A percentile compares a stretch with the other conserved stretches of the same genome.
phyloP scores from a whole-genome alignment of 2,797 vertebrate species.

The Hyperoplus lanceolatus region DNA sequence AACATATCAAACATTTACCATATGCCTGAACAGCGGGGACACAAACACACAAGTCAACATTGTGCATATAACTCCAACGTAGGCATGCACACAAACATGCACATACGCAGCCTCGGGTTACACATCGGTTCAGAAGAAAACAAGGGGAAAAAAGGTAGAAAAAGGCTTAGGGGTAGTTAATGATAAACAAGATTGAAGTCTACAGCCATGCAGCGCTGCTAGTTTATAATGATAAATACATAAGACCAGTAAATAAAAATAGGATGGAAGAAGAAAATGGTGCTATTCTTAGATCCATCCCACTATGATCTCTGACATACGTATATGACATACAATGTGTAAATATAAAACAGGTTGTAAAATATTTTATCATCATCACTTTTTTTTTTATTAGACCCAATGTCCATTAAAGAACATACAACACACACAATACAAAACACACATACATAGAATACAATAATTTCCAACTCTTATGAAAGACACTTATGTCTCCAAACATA shows the following conservation, averaged over 20 bases:
- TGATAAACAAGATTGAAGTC: background rate
- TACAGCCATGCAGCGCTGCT: background rate
- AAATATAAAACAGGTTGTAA: too few species aligned
- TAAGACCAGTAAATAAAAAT: background rate
- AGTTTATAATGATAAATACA: constrained; percentile 6
- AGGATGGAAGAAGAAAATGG: constrained; percentile 1
- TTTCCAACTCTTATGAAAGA: too few species aligned
- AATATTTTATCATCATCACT: too few species aligned
- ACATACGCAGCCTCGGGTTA: constrained; percentile 15
- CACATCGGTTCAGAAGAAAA: constrained; percentile 25
- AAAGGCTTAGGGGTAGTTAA: background rate
- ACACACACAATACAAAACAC: too few species aligned
- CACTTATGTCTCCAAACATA: too few species aligned
- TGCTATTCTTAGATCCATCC: background rate
- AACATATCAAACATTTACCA: constrained; percentile 28
- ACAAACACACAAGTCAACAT: constrained; percentile 15
- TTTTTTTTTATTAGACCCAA: too few species aligned
- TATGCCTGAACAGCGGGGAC: constrained; percentile 1
- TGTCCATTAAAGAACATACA: background rate
- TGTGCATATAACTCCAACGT: background rate
- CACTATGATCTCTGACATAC: background rate
- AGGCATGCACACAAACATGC: background rate
- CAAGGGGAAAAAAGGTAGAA: background rate
- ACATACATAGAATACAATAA: too few species aligned
- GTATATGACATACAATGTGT: too few species aligned